These are phyloP conservation scores for Pyxicephalus adspersus DNA, from an alignment of 2,113 vertebrate genomes.

Conservation along the genomic window DNA sequence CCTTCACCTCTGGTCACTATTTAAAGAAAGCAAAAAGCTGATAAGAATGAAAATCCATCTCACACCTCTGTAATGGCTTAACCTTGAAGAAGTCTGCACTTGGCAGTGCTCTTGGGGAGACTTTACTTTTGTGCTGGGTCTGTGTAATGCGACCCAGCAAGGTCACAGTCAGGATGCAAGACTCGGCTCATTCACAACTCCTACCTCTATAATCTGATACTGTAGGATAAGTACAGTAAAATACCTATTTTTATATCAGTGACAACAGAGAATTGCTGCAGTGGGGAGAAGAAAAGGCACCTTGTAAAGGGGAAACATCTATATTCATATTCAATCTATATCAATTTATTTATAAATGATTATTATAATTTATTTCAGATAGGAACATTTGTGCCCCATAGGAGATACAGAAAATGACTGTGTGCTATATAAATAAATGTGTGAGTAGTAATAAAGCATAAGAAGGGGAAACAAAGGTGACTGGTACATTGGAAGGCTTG, in stretches of 20 bases:
- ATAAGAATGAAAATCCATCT: background rate
- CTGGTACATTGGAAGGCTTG: background rate
- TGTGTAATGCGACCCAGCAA: slow-evolving; percentile 52
- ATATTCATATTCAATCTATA: no score
- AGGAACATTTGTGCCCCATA: background rate
- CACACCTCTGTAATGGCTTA: slow-evolving; percentile 21
- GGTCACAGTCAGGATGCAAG: slow-evolving; percentile 58
- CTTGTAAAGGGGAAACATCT: slow-evolving; percentile 19
- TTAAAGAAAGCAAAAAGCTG: slow-evolving; percentile 24
- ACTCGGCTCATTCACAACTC: slow-evolving; percentile 34
- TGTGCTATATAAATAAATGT: no score
- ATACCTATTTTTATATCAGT: slow-evolving; percentile 49
- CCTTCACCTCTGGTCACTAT: slow-evolving; percentile 33
- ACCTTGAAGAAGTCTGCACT: slow-evolving; percentile 54
- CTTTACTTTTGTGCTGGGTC: slow-evolving; percentile 23
- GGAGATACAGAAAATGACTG: no score
- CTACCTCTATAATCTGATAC: slow-evolving; percentile 45
- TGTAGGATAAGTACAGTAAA: slow-evolving; percentile 49
- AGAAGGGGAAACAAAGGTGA: no score
- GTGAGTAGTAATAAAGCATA: no score
- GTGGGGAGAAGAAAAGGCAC: slow-evolving; percentile 21
- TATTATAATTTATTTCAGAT: slow-evolving; percentile 4
- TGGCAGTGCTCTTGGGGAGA: slow-evolving; percentile 16
- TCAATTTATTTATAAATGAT: slow-evolving; percentile 1
- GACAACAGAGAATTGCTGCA: slow-evolving; percentile 36